Conservation (phyloP, 2,888 invertebrate species). For the Troides oblongomaculatus region DNA sequence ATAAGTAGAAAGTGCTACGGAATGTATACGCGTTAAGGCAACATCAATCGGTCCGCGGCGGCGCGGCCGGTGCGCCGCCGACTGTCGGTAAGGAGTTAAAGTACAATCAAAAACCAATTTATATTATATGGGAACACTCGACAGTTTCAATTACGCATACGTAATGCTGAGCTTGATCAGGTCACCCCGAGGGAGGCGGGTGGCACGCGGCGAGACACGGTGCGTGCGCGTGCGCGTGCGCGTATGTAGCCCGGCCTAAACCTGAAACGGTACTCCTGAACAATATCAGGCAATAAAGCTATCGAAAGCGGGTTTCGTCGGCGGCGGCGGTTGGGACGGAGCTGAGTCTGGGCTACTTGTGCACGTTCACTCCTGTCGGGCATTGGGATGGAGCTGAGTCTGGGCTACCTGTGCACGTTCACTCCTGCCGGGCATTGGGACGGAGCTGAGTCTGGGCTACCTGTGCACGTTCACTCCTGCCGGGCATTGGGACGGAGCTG, state of each 20-base stretch:
- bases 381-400: too few relatives aligned
- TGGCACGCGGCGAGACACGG: neutral
- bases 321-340: too few relatives aligned
- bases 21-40: neutral
- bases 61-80: too few relatives aligned
- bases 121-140: slow-evolving; percentile 17
- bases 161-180: slow-evolving; percentile 1
- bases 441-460: too few relatives aligned
- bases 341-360: too few relatives aligned
- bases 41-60: slow-evolving; percentile 8
- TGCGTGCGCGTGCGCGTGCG: neutral
- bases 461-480: too few relatives aligned
- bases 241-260: slow-evolving; percentile 16
- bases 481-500: too few relatives aligned
- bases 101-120: slow-evolving; percentile 25
- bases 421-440: too few relatives aligned
- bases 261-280: slow-evolving; percentile 18
- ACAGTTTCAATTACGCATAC: slow-evolving; percentile 22
- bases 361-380: too few relatives aligned
- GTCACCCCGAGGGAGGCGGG: neutral
- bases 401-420: too few relatives aligned
- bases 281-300: slow-evolving; percentile 23
- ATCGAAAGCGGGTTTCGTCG: slow-evolving; percentile 10
- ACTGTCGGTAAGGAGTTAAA: slow-evolving; percentile 16
- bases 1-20: too few relatives aligned